Evolutionary conservation across 1,140 invertebrate species (phyloP).

Genomic region (Panonychus citri): DNA sequence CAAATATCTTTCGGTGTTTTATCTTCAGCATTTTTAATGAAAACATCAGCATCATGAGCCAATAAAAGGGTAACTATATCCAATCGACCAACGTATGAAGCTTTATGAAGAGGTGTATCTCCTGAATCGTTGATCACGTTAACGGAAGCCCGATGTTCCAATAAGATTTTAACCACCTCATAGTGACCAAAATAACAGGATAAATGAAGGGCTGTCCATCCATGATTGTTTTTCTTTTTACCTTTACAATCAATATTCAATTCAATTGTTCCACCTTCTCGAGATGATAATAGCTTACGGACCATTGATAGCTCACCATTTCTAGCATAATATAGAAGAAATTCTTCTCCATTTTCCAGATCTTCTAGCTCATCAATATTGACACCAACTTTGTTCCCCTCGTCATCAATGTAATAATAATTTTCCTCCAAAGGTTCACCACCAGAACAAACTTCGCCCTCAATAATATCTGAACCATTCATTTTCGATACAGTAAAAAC

Average conservation of each 20-base stretch:
- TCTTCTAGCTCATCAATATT: neutral
- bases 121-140: neutral
- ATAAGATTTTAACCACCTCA: constrained; percentile 20
- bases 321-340: constrained; percentile 18
- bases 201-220: constrained; percentile 28
- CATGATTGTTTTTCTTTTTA: constrained; percentile 26
- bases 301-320: constrained; percentile 21
- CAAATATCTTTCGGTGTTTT: constrained; percentile 31
- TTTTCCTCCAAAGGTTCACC: neutral
- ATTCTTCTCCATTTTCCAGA: constrained; percentile 13
- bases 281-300: constrained; percentile 18
- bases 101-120: constrained; percentile 28
- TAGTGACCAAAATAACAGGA: constrained; percentile 29
- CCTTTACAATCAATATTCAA: constrained; percentile 29
- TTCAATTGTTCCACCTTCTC: constrained; percentile 17
- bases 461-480: no score
- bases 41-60: constrained; percentile 24
- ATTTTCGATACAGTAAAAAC: no score
- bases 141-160: constrained; percentile 22
- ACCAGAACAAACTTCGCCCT: no score
- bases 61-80: constrained; percentile 25
- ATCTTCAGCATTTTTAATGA: constrained; percentile 35
- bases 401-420: neutral
- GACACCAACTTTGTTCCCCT: neutral
- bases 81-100: constrained; percentile 25